Conservation (phyloP, 2,797 vertebrate species). For the Leuciscus waleckii region DNA sequence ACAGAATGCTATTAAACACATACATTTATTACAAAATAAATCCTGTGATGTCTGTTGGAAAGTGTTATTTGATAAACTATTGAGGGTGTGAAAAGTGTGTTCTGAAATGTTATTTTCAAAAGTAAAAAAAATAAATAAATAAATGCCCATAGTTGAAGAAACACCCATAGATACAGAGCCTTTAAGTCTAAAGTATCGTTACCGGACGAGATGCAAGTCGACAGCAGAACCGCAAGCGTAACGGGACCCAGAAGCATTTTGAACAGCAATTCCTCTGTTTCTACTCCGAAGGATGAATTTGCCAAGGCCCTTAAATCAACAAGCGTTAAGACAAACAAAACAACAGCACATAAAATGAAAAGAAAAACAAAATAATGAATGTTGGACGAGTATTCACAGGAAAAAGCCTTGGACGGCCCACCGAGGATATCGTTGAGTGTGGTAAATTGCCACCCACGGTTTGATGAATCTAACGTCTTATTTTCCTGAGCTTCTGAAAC, state of each 20-base stretch:
- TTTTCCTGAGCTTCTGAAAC: constrained; percentile 68
- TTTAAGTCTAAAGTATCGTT: background rate
- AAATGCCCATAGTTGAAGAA: background rate
- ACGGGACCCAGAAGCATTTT: constrained; percentile 51
- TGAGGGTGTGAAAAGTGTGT: background rate
- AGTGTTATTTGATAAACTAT: background rate
- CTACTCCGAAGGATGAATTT: constrained; percentile 15
- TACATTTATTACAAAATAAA: background rate
- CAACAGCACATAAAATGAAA: constrained; percentile 40
- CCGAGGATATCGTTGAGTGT: constrained; percentile 73
- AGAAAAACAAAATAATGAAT: constrained; percentile 56
- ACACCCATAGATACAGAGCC: background rate
- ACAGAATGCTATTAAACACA: background rate
- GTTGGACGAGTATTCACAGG: constrained; percentile 66
- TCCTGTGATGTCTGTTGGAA: background rate
- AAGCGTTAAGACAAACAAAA: constrained; percentile 54
- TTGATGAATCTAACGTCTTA: constrained; percentile 70
- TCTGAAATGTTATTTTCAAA: constrained; percentile 10
- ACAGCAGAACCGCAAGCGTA: constrained; percentile 55
- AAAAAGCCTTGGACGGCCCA: constrained; percentile 69
- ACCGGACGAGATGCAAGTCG: constrained; percentile 64
- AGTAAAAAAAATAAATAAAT: background rate
- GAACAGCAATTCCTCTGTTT: constrained; percentile 59
- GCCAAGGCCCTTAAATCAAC: constrained; percentile 51
- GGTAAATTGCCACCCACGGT: constrained; percentile 71